phyloP scores from a whole-genome alignment of 1,140 invertebrate species.

The Tetranychus urticae region DNA sequence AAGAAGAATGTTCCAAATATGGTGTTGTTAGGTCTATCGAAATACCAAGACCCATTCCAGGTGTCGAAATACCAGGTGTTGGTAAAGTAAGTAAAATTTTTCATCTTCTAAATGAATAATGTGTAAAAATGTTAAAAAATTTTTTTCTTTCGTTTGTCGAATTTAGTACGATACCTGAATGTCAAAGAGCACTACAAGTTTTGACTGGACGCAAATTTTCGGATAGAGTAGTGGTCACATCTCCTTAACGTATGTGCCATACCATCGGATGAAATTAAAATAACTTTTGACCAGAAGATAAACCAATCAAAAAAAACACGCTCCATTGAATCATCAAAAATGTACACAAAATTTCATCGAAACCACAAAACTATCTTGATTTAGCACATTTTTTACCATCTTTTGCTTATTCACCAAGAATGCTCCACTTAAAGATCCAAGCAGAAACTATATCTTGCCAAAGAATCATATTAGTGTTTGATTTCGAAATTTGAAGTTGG shows the following conservation, averaged over 20 bases:
- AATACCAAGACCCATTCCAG: constrained; percentile 89
- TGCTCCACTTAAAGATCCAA: too few species aligned
- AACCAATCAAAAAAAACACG: too few species aligned
- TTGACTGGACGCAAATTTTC: constrained; percentile 94
- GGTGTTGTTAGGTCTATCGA: constrained; percentile 80
- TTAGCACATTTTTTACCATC: too few species aligned
- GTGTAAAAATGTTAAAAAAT: not conserved
- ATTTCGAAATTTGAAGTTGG: too few species aligned
- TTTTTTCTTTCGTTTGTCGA: constrained; percentile 55
- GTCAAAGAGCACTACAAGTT: constrained; percentile 93
- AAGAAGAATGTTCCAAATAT: constrained; percentile 94
- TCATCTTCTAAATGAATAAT: not conserved
- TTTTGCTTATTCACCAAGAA: too few species aligned
- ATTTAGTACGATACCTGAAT: constrained; percentile 83
- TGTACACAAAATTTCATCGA: too few species aligned
- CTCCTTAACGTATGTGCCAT: constrained; percentile 17
- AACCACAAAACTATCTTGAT: too few species aligned
- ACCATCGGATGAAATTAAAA: too few species aligned
- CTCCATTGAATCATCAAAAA: too few species aligned
- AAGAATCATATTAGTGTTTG: too few species aligned
- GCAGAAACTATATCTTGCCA: too few species aligned
- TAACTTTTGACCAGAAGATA: too few species aligned
- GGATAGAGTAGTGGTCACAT: constrained; percentile 93
- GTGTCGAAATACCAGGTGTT: constrained; percentile 88
- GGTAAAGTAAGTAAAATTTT: constrained; percentile 46